Base-by-base conservation (phyloP, 2,888 invertebrate species). In the Cryptosula pallasiana region DNA sequence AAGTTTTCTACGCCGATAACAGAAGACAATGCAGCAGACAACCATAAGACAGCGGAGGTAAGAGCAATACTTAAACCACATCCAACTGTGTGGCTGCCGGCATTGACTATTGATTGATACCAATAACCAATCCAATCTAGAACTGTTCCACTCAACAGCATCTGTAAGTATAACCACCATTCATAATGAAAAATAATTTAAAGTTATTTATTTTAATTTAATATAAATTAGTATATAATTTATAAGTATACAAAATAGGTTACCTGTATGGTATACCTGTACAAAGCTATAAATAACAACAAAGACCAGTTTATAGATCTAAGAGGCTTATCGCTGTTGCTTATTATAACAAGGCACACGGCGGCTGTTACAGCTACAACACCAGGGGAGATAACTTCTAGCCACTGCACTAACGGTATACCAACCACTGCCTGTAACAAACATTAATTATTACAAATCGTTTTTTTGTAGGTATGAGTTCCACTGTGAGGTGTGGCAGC, bases 191-290 rank as follows among this genome's bases (percentile, higher is more conserved):
- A 45, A 45, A 13, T 45, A 57, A 45, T 45, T 45, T 45, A 45
- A 45, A 45, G 45, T 45, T 45, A 45, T 5, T 13, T 45, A 45
- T 45, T 45, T 45, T 45, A 13, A 5, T 13, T 13, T 13, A 45
- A 45, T 20, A 45, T 20, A 45, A 45, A 45, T 45, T 45, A 45
- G n/a, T 45, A 20, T 45, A 45, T 45, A 13, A 13, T 45, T 5
- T 5, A 45, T 45, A 45, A 20, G 45, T 20, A 45, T n/a, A n/a
- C n/a, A n/a, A 13, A 45, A 13, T 20, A 13, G 45, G 9, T 20
- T 45, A 63, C 63, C 63, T 63, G 25, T n/a, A 32, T 63, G 5
- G 63, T 63, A n/a, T 63, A 63, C 32, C 63, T 63, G 63, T 63
- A 63, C 9, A 63, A n/a, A 32, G 63, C 63, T 63, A 63, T 32